Percentiles rank a stretch among this genome's conserved stretches.
Evolutionary conservation across 2,888 invertebrate genomes (phyloP).

Genomic region (Drosophila maculinotata): DNA sequence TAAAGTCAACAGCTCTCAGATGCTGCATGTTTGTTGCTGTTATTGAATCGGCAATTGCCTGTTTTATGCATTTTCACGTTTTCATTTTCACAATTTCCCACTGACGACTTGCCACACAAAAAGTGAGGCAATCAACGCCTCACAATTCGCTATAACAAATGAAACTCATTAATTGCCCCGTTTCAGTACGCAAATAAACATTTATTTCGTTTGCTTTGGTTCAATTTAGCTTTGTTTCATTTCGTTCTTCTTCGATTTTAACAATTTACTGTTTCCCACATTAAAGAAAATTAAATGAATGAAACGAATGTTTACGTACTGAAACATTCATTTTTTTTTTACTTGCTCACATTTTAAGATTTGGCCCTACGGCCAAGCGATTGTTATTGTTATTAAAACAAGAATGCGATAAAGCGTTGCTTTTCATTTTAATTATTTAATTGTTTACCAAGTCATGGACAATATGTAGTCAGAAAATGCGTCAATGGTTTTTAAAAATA

Average conservation of each 20-base stretch:
- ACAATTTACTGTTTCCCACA: constrained; percentile 45
- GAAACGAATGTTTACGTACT: constrained; percentile 62
- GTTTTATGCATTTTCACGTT: constrained; percentile 9
- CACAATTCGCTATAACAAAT: constrained; percentile 36
- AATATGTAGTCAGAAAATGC: not conserved
- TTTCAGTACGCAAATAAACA: constrained; percentile 70
- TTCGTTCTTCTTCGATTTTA: constrained; percentile 28
- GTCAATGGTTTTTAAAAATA: not conserved
- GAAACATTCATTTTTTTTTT: constrained; percentile 22
- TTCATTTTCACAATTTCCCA: constrained; percentile 29
- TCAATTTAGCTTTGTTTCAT: constrained; percentile 24
- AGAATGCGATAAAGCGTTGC: constrained; percentile 23
- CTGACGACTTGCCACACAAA: constrained; percentile 6
- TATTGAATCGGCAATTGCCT: constrained; percentile 43
- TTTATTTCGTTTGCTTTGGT: constrained; percentile 37
- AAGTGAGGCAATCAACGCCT: constrained; percentile 49
- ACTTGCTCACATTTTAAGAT: constrained; percentile 24
- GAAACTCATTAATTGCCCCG: constrained; percentile 71
- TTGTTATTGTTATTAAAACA: constrained; percentile 36
- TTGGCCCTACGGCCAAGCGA: not conserved
- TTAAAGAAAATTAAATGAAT: constrained; percentile 50
- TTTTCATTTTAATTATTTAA: constrained; percentile 2
- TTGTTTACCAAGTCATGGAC: constrained; percentile 13
- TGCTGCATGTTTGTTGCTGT: constrained; percentile 8
- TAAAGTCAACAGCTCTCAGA: constrained; percentile 38